phyloP scores from a whole-genome alignment of 2,113 vertebrate species.

The Bucco capensis region DNA sequence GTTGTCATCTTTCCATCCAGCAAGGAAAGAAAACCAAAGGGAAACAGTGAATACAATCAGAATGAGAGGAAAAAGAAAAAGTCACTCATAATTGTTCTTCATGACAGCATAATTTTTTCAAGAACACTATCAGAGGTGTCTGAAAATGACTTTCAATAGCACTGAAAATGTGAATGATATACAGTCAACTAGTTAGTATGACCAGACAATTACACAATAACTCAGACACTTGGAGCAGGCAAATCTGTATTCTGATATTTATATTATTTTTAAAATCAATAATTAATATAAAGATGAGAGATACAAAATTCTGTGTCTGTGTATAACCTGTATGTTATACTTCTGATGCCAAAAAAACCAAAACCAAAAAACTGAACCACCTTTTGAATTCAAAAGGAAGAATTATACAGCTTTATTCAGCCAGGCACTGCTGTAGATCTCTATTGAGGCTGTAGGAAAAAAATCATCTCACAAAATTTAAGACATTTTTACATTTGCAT shows the following conservation, averaged over 20 bases:
- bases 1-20: conserved; percentile 25
- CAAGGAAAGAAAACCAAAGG: neutral
- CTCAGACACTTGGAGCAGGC: neutral
- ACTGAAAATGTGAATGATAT: neutral
- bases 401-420: neutral
- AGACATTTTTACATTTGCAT: neutral
- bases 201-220: neutral
- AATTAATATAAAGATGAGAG: neutral
- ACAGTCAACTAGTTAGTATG: neutral
- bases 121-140: neutral
- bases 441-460: neutral
- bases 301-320: neutral
- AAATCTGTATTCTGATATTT: neutral
- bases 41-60: neutral
- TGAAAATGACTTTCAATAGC: neutral
- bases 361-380: neutral
- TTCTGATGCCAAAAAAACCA: neutral
- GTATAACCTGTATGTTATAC: neutral
- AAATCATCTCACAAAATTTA: neutral
- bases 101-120: conserved; percentile 7
- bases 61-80: conserved; percentile 11
- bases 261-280: neutral
- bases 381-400: neutral
- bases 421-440: neutral
- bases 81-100: neutral